A percentile compares a stretch with the other conserved stretches of the same genome.
Evolutionary conservation across 1,140 invertebrate species (phyloP).

Genomic region (Diorhabda sublineata): DNA sequence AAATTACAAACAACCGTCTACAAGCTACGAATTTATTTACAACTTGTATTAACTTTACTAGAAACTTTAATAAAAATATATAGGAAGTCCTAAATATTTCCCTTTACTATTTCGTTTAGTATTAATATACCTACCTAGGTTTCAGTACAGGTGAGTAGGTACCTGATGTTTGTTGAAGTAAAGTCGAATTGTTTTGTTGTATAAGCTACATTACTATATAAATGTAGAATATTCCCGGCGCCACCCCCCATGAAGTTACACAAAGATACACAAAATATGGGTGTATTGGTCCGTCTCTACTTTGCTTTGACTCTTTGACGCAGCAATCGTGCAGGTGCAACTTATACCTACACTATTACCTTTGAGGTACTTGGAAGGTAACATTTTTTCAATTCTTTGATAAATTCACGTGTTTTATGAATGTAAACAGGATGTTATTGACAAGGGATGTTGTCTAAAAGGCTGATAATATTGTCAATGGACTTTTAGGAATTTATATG

Average conservation of each 20-base stretch:
- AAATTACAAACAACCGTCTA: too few species aligned
- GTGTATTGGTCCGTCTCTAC: background rate
- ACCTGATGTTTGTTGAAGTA: too few species aligned
- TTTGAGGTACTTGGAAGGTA: background rate
- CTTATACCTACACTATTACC: background rate
- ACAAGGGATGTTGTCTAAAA: background rate
- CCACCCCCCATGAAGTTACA: background rate
- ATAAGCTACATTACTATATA: background rate
- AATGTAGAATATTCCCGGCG: background rate
- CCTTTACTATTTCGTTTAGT: too few species aligned
- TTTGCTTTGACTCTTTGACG: background rate
- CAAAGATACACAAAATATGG: background rate
- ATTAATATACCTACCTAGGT: too few species aligned
- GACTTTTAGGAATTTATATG: too few species aligned
- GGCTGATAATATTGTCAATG: too few species aligned
- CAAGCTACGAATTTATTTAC: too few species aligned
- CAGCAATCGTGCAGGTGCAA: background rate
- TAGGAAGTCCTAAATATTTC: too few species aligned
- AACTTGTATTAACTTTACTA: too few species aligned
- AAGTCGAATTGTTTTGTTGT: too few species aligned
- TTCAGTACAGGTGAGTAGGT: too few species aligned
- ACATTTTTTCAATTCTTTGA: background rate
- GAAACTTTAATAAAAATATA: too few species aligned
- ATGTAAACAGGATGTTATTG: slow-evolving; percentile 2
- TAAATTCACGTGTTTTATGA: background rate